Conservation (phyloP, 1,140 invertebrate species). For the Drosophila santomea region DNA sequence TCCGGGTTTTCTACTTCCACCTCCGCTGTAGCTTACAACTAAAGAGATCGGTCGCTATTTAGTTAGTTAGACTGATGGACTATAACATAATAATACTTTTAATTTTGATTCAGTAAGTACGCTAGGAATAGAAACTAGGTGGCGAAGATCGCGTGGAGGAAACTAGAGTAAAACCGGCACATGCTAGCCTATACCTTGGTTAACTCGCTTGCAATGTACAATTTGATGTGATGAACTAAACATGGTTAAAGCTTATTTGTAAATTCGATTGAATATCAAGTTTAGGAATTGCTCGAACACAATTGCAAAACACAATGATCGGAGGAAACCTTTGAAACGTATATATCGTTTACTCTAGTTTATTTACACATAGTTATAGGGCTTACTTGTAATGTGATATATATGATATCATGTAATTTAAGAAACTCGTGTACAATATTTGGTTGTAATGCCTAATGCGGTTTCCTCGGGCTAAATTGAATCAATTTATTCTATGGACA, state of each 20-base stretch:
- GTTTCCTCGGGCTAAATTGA: background rate
- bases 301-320: background rate
- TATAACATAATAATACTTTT: slow-evolving; percentile 81
- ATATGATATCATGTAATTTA: background rate
- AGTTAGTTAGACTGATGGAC: slow-evolving; percentile 70
- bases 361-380: slow-evolving; percentile 12
- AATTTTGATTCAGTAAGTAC: slow-evolving; percentile 55
- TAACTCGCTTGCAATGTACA: slow-evolving; percentile 17
- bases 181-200: slow-evolving; percentile 12
- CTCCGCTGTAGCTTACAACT: slow-evolving; percentile 59
- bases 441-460: too few relatives aligned
- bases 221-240: slow-evolving; percentile 8
- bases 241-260: background rate
- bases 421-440: background rate
- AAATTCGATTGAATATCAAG: slow-evolving; percentile 7
- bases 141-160: slow-evolving; percentile 60
- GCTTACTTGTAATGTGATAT: background rate
- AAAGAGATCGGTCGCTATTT: slow-evolving; percentile 83
- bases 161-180: slow-evolving; percentile 40
- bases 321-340: slow-evolving; percentile 10
- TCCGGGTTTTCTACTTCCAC: slow-evolving; percentile 48
- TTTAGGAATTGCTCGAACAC: background rate
- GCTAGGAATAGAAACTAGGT: slow-evolving; percentile 61
- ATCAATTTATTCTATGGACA: background rate
- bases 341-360: background rate